Percentiles rank a stretch among this genome's conserved stretches.
phyloP scores from a whole-genome alignment of 2,113 vertebrate species.

The Xiphias gladius region DNA sequence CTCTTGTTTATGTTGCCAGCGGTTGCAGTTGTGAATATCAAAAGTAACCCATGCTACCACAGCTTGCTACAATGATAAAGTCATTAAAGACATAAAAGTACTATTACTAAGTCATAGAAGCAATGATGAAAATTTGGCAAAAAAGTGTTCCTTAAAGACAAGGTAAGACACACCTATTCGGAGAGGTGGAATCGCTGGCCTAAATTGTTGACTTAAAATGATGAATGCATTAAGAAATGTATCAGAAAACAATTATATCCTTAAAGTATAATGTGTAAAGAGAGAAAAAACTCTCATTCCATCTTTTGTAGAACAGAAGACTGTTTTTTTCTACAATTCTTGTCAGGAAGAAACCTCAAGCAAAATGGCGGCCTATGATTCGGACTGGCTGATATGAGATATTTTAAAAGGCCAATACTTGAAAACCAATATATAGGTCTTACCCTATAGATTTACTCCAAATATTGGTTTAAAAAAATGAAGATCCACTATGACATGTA shows the following conservation, averaged over 20 bases:
- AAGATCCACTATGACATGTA: background rate
- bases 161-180: background rate
- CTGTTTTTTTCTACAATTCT: background rate
- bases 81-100: background rate
- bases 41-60: background rate
- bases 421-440: background rate
- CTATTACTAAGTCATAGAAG: background rate
- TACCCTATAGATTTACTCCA: constrained; percentile 13
- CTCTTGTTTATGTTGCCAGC: background rate
- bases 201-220: too few relatives aligned
- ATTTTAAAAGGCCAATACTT: background rate
- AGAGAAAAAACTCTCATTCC: background rate
- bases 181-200: background rate
- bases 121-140: too few relatives aligned
- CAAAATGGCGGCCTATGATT: background rate
- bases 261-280: background rate
- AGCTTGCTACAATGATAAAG: background rate
- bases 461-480: background rate
- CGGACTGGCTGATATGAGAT: background rate
- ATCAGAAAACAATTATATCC: background rate
- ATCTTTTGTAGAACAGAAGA: too few relatives aligned
- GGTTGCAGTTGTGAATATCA: background rate
- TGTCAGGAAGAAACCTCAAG: background rate
- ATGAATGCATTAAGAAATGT: background rate
- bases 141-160: too few relatives aligned